A percentile compares a stretch with the other conserved stretches of the same genome.
Evolutionary conservation across 2,113 vertebrate genomes (phyloP).

Genomic region (Prunella himalayana): DNA sequence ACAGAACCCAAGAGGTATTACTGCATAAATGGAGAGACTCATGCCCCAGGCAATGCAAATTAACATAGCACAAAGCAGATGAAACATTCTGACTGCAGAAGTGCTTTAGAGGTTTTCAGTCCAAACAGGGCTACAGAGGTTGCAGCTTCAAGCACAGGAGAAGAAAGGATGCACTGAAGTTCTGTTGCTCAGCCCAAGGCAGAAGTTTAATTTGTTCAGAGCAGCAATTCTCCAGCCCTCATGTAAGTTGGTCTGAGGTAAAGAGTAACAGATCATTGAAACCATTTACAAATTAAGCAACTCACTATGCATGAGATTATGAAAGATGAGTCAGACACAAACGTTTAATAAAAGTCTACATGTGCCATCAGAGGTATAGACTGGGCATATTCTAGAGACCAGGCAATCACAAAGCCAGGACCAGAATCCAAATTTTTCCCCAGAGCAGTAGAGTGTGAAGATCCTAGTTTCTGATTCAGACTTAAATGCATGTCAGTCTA

Average conservation of each 20-base stretch:
- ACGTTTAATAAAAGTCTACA: not conserved
- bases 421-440: not conserved
- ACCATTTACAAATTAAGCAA: not conserved
- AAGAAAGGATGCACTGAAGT: not conserved
- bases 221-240: not conserved
- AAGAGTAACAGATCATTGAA: not conserved
- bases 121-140: not conserved
- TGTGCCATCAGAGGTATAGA: not conserved
- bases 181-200: not conserved
- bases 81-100: not conserved
- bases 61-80: not conserved
- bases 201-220: not conserved
- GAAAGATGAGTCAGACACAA: constrained; percentile 1
- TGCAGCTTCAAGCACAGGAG: not conserved
- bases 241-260: not conserved
- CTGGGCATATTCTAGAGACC: not conserved
- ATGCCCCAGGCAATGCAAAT: not conserved
- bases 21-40: not conserved
- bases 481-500: not conserved
- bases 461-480: not conserved
- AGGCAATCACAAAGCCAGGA: not conserved
- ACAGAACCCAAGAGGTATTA: not conserved
- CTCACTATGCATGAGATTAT: not conserved
- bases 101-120: not conserved
- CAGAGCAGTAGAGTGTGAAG: not conserved